Evolutionary conservation across 2,888 invertebrate species (phyloP).

Genomic region (Podotricha telesiphe): DNA sequence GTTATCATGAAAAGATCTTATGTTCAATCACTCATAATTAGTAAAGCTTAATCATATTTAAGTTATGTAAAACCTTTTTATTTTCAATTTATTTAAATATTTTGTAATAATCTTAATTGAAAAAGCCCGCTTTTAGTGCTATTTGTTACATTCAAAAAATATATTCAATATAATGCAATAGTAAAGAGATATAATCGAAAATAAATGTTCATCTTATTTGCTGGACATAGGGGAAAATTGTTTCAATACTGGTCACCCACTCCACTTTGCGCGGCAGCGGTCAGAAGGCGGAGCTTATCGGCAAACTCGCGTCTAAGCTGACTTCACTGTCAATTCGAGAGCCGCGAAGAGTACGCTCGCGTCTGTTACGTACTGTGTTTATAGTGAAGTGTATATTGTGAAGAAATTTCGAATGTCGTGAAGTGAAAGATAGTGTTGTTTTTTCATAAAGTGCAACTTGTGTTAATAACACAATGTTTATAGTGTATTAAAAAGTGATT

Average conservation of each 20-base stretch:
- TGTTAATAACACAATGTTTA: slow-evolving; percentile 71
- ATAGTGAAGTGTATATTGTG: slow-evolving; percentile 81
- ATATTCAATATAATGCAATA: neutral
- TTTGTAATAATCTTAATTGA: neutral
- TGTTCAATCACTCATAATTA: neutral
- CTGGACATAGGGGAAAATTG: slow-evolving; percentile 23
- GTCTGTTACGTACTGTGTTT: slow-evolving; percentile 82
- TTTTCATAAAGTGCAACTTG: slow-evolving; percentile 68
- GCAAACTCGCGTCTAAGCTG: slow-evolving; percentile 83
- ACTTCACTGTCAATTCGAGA: slow-evolving; percentile 82
- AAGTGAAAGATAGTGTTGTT: slow-evolving; percentile 80
- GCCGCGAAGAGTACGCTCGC: slow-evolving; percentile 81
- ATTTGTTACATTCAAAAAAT: neutral
- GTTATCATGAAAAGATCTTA: neutral
- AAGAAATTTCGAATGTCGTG: slow-evolving; percentile 80
- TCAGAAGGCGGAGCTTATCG: slow-evolving; percentile 84
- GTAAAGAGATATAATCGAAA: neutral
- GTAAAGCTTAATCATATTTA: neutral
- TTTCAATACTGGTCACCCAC: slow-evolving; percentile 62
- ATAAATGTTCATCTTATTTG: neutral
- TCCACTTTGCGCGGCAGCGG: slow-evolving; percentile 84
- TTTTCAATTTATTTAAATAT: neutral
- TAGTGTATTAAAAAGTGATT: slow-evolving; percentile 70
- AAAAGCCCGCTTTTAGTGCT: neutral
- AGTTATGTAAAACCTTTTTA: neutral